phyloP scores from a whole-genome alignment of 2,113 vertebrate species.

The Ceyx melanurus region DNA sequence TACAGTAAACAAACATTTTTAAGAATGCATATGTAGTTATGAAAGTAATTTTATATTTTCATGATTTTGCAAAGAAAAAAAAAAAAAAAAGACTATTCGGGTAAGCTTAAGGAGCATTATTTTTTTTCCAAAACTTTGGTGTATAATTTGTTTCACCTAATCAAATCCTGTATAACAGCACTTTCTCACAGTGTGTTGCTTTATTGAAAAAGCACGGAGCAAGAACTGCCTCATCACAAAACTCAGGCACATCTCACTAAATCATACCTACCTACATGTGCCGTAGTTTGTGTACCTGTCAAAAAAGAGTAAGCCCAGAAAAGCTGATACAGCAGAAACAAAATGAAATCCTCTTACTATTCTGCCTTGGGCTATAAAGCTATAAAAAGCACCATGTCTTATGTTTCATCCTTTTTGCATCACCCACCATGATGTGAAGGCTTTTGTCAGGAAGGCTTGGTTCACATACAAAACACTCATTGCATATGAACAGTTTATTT shows the following conservation, averaged over 20 bases:
- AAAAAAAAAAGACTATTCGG: too few species aligned
- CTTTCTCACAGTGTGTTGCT: background rate
- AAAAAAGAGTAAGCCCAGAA: background rate
- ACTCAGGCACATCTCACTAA: background rate
- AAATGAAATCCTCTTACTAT: conserved; percentile 1
- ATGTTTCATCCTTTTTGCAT: background rate
- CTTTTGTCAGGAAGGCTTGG: too few species aligned
- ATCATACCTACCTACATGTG: fast-evolving
- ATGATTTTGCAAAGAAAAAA: background rate
- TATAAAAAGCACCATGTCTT: background rate
- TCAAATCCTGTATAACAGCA: background rate
- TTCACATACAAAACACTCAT: background rate
- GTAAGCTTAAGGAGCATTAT: background rate
- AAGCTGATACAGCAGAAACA: background rate
- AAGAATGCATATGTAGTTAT: background rate
- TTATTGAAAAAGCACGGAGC: fast-evolving
- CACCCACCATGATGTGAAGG: background rate
- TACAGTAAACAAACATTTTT: background rate
- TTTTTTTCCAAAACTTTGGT: background rate
- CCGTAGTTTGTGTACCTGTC: background rate
- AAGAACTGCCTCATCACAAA: background rate
- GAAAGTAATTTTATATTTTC: background rate
- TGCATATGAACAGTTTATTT: background rate
- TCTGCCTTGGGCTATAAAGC: background rate
- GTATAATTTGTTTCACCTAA: background rate